Base-by-base conservation (phyloP, 1,140 invertebrate species). In the Bombyx mandarina region DNA sequence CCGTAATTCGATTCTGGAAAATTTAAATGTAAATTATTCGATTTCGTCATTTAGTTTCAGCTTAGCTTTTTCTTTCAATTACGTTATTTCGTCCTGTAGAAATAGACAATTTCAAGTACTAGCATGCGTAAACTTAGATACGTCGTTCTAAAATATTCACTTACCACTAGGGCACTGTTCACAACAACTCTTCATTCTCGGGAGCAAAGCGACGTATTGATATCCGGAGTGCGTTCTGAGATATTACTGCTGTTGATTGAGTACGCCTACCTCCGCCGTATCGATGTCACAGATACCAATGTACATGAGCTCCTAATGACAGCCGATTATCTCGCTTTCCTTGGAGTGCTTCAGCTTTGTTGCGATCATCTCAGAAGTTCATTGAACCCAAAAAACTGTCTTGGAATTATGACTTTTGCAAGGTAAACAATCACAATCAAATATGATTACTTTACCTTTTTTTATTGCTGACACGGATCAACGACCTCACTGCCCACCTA, bases 351-450 rank as follows among this genome's bases (percentile, higher is more conserved):
- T 8, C 91, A 94, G 55, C 86, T 93, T 0, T 97, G 95, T 74
- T 93, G 92, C 62, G 89, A 95, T 47, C 96, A 92, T 75, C 86
- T 97, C 0, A 84, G 89, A 18, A 82, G 90, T 62, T 86, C 83
- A 8, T 82, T 97, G 8, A 91, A 82, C 3, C 90, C 92, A 0
- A 91, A 92, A 59, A 97, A 96, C 75, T 96, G 94, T 73, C 92
- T 98, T 48, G 92, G 93, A 12, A 93, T 97, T 44, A 90, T 94
- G 86, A 90, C 91, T 63, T 97, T 97, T 80, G 94, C 95, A 0
- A 90, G 91, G 76, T 91, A 66, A 61, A 61, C 56, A 8, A 57
- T 6, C 2, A 12, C 12, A 45, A 12, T 45, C 4, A 35, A 35
- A 35, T 35, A 35, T 35, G 4, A 35, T 3, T 35, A 35, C 4